These are phyloP conservation scores for Gephyroberyx darwinii DNA, from an alignment of 2,797 vertebrate genomes.

Conservation along the genomic window DNA sequence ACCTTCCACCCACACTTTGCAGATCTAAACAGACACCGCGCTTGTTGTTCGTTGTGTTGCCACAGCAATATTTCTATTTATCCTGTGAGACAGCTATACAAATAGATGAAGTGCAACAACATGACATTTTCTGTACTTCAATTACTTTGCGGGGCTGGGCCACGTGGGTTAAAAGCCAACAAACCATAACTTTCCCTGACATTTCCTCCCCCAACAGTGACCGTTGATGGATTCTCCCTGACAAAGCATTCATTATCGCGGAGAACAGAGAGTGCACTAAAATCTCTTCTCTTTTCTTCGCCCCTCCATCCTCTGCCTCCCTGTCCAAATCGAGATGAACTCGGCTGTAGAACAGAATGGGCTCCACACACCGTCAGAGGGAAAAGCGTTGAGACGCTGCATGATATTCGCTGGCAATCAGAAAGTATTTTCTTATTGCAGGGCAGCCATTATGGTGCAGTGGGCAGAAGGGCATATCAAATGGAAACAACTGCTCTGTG, in stretches of 20 bases:
- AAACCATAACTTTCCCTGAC: constrained; percentile 92
- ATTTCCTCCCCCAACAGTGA: constrained; percentile 89
- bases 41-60: constrained; percentile 78
- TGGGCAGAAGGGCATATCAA: constrained; percentile 74
- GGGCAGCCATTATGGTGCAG: constrained; percentile 60
- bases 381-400: constrained; percentile 56
- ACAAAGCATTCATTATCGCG: constrained; percentile 90
- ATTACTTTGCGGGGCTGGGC: constrained; percentile 90
- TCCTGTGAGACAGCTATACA: constrained; percentile 85
- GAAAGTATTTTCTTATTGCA: constrained; percentile 70
- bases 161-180: constrained; percentile 93
- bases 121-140: constrained; percentile 91
- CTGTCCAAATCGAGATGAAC: constrained; percentile 82
- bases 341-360: constrained; percentile 72
- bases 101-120: constrained; percentile 89
- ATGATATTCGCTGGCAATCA: constrained; percentile 72
- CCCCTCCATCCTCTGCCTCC: constrained; percentile 75
- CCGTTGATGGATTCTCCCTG: constrained; percentile 90
- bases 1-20: constrained; percentile 72
- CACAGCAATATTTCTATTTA: constrained; percentile 86
- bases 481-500: constrained; percentile 79
- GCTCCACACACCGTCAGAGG: constrained; percentile 54
- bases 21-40: constrained; percentile 72
- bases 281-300: constrained; percentile 78
- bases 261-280: constrained; percentile 86